Percentiles rank a stretch among this genome's conserved stretches.
These are phyloP conservation scores for Athene noctua DNA, from an alignment of 2,113 vertebrate species.

Conservation along the genomic window DNA sequence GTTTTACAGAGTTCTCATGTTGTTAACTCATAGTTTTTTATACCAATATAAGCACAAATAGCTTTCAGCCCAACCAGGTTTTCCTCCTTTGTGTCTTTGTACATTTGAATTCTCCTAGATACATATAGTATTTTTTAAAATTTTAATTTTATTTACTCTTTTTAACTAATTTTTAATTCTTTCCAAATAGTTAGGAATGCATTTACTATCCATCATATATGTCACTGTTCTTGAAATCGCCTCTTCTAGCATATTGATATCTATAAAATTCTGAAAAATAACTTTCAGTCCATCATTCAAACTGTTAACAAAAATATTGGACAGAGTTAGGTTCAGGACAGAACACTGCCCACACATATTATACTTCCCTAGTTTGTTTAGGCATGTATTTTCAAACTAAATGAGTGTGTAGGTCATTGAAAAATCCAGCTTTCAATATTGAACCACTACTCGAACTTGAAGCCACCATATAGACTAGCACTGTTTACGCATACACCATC, in stretches of 20 bases:
- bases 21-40: neutral
- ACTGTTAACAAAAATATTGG: neutral
- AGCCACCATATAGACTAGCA: neutral
- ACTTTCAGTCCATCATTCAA: neutral
- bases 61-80: neutral
- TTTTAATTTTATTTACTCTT: neutral
- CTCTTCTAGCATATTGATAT: neutral
- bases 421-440: neutral
- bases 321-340: neutral
- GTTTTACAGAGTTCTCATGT: neutral
- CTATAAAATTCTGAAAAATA: neutral
- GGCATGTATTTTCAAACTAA: neutral
- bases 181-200: neutral
- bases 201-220: neutral
- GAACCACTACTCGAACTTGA: neutral
- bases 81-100: neutral
- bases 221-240: neutral
- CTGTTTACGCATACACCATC: neutral
- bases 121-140: neutral
- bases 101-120: neutral
- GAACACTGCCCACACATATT: neutral
- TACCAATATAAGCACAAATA: neutral
- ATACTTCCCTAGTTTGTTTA: neutral
- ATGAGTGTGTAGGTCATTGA: neutral
- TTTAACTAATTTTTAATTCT: neutral